Conservation (phyloP, 1,140 invertebrate genomes). For the Neodiprion lecontei region DNA sequence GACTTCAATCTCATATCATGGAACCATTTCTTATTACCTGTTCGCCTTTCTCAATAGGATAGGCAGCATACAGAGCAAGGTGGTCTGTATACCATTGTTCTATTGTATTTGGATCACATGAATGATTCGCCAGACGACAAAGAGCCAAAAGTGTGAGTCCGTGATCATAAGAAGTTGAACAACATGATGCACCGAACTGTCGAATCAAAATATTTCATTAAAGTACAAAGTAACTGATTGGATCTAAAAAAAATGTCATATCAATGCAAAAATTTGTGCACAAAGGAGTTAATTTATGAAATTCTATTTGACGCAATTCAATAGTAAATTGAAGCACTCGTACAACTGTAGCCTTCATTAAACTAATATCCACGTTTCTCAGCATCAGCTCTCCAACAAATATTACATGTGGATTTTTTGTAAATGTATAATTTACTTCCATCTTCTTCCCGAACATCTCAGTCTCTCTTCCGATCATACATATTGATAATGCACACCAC, state of each 20-base stretch:
- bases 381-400: neutral
- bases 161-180: slow-evolving; percentile 48
- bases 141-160: slow-evolving; percentile 77
- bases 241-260: too few species aligned
- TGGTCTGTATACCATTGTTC: slow-evolving; percentile 66
- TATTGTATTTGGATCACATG: slow-evolving; percentile 85
- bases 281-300: neutral
- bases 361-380: neutral
- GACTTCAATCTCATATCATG: neutral
- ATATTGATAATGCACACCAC: neutral
- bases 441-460: neutral
- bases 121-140: slow-evolving; percentile 87
- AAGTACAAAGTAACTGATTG: neutral
- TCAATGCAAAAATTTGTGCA: too few species aligned
- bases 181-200: slow-evolving; percentile 40
- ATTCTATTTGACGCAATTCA: neutral
- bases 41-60: slow-evolving; percentile 68
- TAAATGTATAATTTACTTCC: neutral
- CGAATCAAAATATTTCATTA: slow-evolving; percentile 18
- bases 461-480: neutral
- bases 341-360: neutral
- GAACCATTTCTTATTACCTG: neutral
- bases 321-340: neutral
- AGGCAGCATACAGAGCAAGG: slow-evolving; percentile 66
- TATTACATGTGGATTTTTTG: neutral